Conservation (phyloP, 2,113 vertebrate species). For the Oryzias melastigma region DNA sequence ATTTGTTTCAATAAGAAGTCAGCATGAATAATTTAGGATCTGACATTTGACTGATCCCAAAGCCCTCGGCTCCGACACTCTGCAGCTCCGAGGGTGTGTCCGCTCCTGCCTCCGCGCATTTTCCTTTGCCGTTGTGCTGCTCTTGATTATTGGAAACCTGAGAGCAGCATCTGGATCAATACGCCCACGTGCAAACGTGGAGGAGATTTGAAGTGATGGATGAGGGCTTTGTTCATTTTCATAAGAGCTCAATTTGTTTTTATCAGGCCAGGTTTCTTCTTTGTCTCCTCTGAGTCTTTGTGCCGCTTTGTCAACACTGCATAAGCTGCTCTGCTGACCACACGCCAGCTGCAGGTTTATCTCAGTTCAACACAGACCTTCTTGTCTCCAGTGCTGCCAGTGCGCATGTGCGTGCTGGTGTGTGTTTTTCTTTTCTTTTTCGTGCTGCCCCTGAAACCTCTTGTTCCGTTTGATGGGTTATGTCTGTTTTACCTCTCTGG, state of each 20-base stretch:
- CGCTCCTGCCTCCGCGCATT: conserved; percentile 20
- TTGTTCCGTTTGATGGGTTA: conserved; percentile 33
- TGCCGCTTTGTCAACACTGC: conserved; percentile 25
- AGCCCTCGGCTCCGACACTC: conserved; percentile 12
- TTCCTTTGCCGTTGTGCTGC: conserved; percentile 9
- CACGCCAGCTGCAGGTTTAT: conserved; percentile 61
- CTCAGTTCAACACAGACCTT: conserved; percentile 48
- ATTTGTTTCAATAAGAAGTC: conserved; percentile 83
- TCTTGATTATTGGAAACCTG: conserved; percentile 53
- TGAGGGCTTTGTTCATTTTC: conserved; percentile 10
- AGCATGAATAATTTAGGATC: conserved; percentile 83
- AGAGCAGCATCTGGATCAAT: conserved; percentile 41
- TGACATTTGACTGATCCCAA: conserved; percentile 44
- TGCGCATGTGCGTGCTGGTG: background rate
- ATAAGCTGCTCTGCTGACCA: conserved; percentile 41
- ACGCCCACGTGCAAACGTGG: background rate
- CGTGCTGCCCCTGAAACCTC: conserved; percentile 18
- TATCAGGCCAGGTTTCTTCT: background rate
- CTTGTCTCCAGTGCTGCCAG: conserved; percentile 24
- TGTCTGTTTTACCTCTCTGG: conserved; percentile 10
- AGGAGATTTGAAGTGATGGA: conserved; percentile 13
- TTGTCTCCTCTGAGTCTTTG: conserved; percentile 21
- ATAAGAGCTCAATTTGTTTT: conserved; percentile 1
- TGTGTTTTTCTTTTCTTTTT: conserved; percentile 3
- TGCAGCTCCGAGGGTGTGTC: conserved; percentile 20